Conservation (phyloP, 1,140 invertebrate species). For the Leptinotarsa texana region DNA sequence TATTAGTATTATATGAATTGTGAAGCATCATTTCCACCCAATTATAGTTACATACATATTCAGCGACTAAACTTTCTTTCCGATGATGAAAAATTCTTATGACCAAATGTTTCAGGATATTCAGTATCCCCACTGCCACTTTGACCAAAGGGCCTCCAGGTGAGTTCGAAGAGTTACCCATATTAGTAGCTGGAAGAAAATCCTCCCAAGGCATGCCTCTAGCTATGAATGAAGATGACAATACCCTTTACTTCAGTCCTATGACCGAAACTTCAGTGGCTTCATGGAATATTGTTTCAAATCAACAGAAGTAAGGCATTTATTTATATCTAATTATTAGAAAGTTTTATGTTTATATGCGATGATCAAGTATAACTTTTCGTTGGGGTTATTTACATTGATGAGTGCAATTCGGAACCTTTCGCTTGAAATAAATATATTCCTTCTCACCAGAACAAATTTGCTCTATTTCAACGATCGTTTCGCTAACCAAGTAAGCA, state of each 20-base stretch:
- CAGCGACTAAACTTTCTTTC: background rate
- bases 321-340: too few relatives aligned
- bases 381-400: too few relatives aligned
- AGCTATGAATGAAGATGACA: conserved; percentile 68
- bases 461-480: too few relatives aligned
- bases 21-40: background rate
- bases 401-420: too few relatives aligned
- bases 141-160: conserved; percentile 70
- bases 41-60: background rate
- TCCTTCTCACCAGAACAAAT: too few relatives aligned
- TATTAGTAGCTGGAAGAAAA: conserved; percentile 76
- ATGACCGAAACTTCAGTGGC: conserved; percentile 77
- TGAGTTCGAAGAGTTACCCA: conserved; percentile 69
- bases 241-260: conserved; percentile 74
- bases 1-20: too few relatives aligned
- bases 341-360: too few relatives aligned
- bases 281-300: conserved; percentile 72
- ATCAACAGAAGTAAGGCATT: conserved; percentile 62
- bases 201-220: conserved; percentile 79
- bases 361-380: too few relatives aligned
- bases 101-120: conserved; percentile 60
- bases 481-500: too few relatives aligned
- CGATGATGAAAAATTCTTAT: background rate
- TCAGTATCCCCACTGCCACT: conserved; percentile 73
- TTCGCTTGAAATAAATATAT: too few relatives aligned